phyloP scores from a whole-genome alignment of 2,888 invertebrate genomes.

The Anagyrus pseudococci region DNA sequence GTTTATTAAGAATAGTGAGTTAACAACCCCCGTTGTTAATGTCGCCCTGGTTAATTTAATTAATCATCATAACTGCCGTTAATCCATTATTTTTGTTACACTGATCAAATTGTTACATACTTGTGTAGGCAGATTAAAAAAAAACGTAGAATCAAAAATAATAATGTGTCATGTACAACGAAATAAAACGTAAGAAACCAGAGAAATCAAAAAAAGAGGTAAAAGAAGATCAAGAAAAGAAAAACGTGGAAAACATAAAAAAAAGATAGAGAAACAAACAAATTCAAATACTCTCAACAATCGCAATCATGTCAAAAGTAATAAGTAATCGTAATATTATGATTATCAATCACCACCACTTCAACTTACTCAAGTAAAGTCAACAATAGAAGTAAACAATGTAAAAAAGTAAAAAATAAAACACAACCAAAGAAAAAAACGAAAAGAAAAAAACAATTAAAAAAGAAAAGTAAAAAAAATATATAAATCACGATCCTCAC shows the following conservation, averaged over 20 bases:
- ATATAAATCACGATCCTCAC: slow-evolving; percentile 49
- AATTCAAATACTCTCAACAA: slow-evolving; percentile 56
- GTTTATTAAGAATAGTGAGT: slow-evolving; percentile 17
- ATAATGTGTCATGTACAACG: slow-evolving; percentile 45
- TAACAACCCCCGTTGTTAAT: slow-evolving; percentile 8
- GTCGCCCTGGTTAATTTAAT: slow-evolving; percentile 30
- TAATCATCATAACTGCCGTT: slow-evolving; percentile 39
- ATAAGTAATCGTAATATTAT: slow-evolving; percentile 44
- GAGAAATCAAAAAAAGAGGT: slow-evolving; percentile 44
- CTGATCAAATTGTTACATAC: slow-evolving; percentile 47
- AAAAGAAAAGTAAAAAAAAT: slow-evolving; percentile 51
- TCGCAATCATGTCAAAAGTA: slow-evolving; percentile 56
- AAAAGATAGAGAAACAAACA: slow-evolving; percentile 46
- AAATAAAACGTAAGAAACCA: slow-evolving; percentile 42
- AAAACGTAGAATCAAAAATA: slow-evolving; percentile 1
- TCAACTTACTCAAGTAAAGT: no score
- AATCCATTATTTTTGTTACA: slow-evolving; percentile 45
- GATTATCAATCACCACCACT: slow-evolving; percentile 39
- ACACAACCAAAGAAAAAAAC: slow-evolving; percentile 49
- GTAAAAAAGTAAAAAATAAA: slow-evolving; percentile 41
- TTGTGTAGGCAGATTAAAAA: slow-evolving; percentile 49
- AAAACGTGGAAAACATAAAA: slow-evolving; percentile 47
- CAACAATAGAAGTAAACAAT: slow-evolving; percentile 34
- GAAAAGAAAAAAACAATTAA: slow-evolving; percentile 47
- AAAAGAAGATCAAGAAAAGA: slow-evolving; percentile 38